A percentile compares a stretch with the other conserved stretches of the same genome.
These are phyloP conservation scores for Hydropotes inermis DNA, from an alignment of 2,113 vertebrate species.

Conservation along the genomic window DNA sequence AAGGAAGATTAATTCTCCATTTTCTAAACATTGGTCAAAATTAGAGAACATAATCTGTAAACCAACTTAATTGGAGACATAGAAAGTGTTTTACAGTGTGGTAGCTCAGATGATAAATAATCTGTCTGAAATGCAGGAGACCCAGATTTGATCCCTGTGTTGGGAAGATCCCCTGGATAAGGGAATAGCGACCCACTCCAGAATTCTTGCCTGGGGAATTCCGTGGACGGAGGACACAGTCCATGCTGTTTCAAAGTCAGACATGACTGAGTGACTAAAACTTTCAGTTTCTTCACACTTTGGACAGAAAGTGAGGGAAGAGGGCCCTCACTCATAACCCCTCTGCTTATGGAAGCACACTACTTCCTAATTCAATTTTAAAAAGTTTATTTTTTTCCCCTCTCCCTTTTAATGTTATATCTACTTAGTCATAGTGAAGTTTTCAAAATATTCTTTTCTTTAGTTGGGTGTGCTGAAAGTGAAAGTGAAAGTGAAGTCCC, in stretches of 20 bases:
- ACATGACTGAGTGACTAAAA: neutral
- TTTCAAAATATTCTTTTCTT: neutral
- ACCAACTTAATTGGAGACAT: neutral
- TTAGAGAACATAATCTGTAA: neutral
- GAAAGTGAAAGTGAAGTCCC: too few species aligned
- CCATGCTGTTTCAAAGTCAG: neutral
- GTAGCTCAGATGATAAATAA: neutral
- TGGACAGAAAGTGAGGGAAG: neutral
- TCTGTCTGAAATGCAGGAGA: neutral
- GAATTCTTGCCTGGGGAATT: neutral
- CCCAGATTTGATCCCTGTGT: neutral
- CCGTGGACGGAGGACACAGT: neutral
- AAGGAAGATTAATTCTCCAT: neutral
- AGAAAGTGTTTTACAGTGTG: neutral
- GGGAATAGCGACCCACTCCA: neutral
- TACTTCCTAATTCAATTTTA: neutral
- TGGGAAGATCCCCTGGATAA: neutral
- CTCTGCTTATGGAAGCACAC: neutral
- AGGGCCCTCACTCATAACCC: fast-evolving
- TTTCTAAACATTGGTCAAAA: neutral
- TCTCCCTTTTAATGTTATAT: neutral
- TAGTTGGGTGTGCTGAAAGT: neutral
- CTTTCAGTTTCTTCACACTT: neutral
- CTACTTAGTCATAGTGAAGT: neutral
- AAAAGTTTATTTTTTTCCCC: neutral